Percentiles rank a stretch among this genome's conserved stretches.
Conservation (phyloP, 2,888 invertebrate genomes). For the Dryococelus australis region DNA sequence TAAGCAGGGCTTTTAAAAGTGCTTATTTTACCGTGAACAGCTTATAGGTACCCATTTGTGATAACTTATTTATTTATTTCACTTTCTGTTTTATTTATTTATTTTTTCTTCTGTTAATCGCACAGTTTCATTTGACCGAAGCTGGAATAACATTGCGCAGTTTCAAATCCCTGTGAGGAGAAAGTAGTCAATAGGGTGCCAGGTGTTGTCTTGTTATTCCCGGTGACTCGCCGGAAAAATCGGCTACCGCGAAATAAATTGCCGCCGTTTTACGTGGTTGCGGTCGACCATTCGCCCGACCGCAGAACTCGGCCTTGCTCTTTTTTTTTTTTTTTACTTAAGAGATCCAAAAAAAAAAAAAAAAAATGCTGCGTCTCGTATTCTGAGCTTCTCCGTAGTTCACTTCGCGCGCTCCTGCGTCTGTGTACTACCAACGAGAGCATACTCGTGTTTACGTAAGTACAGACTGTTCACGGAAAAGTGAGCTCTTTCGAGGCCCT, state of each 20-base stretch:
- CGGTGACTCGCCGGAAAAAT: not conserved
- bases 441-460: too few species aligned
- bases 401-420: not conserved
- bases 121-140: too few species aligned
- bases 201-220: not conserved
- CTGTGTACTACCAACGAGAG: too few species aligned
- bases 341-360: not conserved
- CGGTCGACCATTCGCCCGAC: not conserved
- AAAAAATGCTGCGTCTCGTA: not conserved
- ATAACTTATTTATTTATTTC: too few species aligned
- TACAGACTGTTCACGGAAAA: too few species aligned
- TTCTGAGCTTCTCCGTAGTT: not conserved
- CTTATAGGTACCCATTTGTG: too few species aligned
- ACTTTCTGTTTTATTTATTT: not conserved
- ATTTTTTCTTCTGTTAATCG: not conserved
- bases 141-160: too few species aligned
- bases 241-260: not conserved
- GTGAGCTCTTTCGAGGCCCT: too few species aligned
- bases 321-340: not conserved
- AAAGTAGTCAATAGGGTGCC: too few species aligned
- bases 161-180: too few species aligned
- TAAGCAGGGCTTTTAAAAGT: too few species aligned
- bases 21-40: too few species aligned
- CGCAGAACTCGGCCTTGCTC: not conserved
- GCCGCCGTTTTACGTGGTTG: not conserved